Evolutionary conservation across 2,113 vertebrate species (phyloP), one percentile per base, ranked within the genome.

Genomic region (Geococcyx californianus): DNA sequence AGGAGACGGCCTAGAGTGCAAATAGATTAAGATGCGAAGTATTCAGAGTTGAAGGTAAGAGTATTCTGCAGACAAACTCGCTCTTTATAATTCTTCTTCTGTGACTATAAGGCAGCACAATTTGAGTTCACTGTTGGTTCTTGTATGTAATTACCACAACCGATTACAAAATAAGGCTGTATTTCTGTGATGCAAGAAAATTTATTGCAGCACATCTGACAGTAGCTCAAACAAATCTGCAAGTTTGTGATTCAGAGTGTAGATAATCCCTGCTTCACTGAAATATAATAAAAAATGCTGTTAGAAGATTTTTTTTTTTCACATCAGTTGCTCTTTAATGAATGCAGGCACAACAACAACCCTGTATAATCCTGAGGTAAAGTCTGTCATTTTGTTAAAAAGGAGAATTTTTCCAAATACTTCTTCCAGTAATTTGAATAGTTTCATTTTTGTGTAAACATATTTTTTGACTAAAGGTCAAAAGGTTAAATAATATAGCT

Each of bases 121-220:
- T 68, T 9, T 77, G 82, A 67, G 58, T 62, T 79, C 49, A 45
- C 23, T 91, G 24, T 67, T 85, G 78, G 55, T 77, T 91, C 77
- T 68, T 68, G 58, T 44, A 54, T 70, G 24, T 90, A 95, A 83
- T 93, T 95, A 44, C 56, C 29, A 29, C 23, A 56, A 42, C 40
- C 28, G 59, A 92, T 95, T 95, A 88, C 79, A 88, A 96, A 95
- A 93, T 84, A 84, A 86, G 83, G 68, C 73, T 90, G 87, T 45
- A 91, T 95, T 91, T 93, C 54, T 91, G 36, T 90, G 86, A 80
- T 89, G 89, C 84, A 89, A 96, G 67, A 89, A 94, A 90, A 84
- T 82, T 38, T 87, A 90, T 89, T 94, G 92, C 84, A 92, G 76
- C 70, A 72, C 38, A 49, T 68, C 31, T 96, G 88, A 96, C 38